Base-by-base conservation (phyloP, 2,797 vertebrate species). In the Bovichtus variegatus region DNA sequence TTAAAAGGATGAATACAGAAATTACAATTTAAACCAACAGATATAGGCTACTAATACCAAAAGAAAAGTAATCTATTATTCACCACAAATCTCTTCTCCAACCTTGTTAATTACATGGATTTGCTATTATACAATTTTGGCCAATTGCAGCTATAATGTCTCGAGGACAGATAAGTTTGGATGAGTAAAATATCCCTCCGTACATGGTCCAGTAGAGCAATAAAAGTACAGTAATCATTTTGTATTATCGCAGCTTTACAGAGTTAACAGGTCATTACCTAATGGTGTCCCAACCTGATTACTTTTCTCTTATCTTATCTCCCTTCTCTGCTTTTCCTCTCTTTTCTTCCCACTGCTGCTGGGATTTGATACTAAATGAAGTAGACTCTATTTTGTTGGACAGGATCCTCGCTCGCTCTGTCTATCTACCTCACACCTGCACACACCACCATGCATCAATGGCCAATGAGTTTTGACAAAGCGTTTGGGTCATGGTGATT, bases 211-310 rank as follows among this genome's bases (percentile, higher is more conserved):
- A 68, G 50, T 43, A 34, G 59, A 79, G 81, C 70, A 71, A 29
- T 38, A 46, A 57, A 49, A 67, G 31, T 31, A 74, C 57, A 74
- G 25, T 64, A 61, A 87, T 85, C 54, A 69, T 62, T 49, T 29
- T 66, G 40, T 71, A 62, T 78, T 70, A 85, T 74, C 25, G 3
- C 54, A 64, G 78, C 71, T 60, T 78, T 44, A 46, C 38, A 71
- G 27, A 67, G n/a, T 80, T 80, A 76, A 86, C 71, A 70, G 73
- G 34, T 64, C 75, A 71, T 84, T 89, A 73, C 74, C 69, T 72
- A 61, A 84, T 59, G 27, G 11, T 44, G 38, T 57, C 58, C 38
- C 57, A 38, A 68, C 67, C 47, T 77, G 64, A 85, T 76, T 61
- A 51, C 54, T 36, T 71, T 72, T 43, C 25, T 53, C 31, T 50